Conservation (phyloP, 2,797 vertebrate species). For the Toxotes lorentzi region DNA sequence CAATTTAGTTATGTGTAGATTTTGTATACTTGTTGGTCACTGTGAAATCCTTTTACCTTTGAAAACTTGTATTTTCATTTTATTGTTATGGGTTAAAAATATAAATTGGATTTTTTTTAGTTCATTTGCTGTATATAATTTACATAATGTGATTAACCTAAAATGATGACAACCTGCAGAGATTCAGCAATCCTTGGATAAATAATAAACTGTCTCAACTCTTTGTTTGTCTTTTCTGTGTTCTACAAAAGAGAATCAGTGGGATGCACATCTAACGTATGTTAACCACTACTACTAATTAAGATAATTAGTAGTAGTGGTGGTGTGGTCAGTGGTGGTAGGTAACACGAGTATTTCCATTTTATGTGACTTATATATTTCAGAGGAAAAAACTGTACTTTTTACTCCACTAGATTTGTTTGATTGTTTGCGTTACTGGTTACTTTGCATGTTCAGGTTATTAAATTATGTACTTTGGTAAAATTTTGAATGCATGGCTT, state of each 20-base stretch:
- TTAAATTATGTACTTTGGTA: neutral
- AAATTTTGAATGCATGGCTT: neutral
- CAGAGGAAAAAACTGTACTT: neutral
- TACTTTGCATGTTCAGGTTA: neutral
- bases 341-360: neutral
- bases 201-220: constrained; percentile 40
- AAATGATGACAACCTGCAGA: neutral
- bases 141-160: constrained; percentile 2
- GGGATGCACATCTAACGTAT: neutral
- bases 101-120: neutral
- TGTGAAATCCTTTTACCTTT: constrained; percentile 9
- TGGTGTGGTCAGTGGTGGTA: neutral
- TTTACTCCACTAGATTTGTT: neutral
- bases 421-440: neutral
- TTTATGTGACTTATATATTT: neutral
- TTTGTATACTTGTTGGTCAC: constrained; percentile 9
- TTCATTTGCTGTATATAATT: constrained; percentile 35
- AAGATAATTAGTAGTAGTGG: neutral
- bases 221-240: neutral
- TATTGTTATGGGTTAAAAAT: neutral
- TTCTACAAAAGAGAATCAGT: constrained; percentile 6
- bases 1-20: constrained; percentile 3
- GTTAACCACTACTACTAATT: neutral
- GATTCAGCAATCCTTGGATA: neutral
- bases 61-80: neutral